Conservation (phyloP, 2,888 invertebrate genomes). For the Melinaea marsaeus region DNA sequence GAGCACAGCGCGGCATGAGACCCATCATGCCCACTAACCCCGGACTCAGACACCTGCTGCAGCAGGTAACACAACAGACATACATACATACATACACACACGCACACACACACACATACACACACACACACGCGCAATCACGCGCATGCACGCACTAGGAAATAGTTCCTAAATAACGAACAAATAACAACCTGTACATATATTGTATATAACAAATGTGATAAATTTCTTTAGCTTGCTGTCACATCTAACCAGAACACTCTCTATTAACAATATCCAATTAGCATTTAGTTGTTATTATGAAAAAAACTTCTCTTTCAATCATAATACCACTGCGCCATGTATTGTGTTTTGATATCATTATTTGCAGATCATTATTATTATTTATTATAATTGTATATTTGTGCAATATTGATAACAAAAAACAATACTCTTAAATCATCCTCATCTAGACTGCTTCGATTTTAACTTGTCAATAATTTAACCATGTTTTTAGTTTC, state of each 20-base stretch:
- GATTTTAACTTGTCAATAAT: neutral
- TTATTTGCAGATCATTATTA: too few species aligned
- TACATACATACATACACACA: slow-evolving; percentile 6
- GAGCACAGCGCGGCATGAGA: slow-evolving; percentile 80
- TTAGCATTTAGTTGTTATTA: too few species aligned
- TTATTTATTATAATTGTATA: too few species aligned
- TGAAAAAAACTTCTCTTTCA: too few species aligned
- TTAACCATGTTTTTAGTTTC: neutral
- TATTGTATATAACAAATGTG: slow-evolving; percentile 1
- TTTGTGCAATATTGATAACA: neutral
- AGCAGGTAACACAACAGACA: slow-evolving; percentile 77
- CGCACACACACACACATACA: neutral
- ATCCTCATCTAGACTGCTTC: neutral
- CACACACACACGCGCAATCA: slow-evolving; percentile 6
- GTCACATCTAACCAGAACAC: too few species aligned
- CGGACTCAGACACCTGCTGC: slow-evolving; percentile 86
- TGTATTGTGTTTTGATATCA: too few species aligned
- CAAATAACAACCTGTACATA: neutral
- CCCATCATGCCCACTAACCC: slow-evolving; percentile 86
- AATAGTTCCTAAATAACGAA: slow-evolving; percentile 9
- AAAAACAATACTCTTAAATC: neutral
- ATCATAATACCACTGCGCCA: too few species aligned
- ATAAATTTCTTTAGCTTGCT: neutral
- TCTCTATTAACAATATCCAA: too few species aligned
- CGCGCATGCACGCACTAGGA: neutral